Percentiles rank a stretch among this genome's conserved stretches.
These are phyloP conservation scores for Drosophila yooni DNA, from an alignment of 2,888 invertebrate species.

Conservation along the genomic window DNA sequence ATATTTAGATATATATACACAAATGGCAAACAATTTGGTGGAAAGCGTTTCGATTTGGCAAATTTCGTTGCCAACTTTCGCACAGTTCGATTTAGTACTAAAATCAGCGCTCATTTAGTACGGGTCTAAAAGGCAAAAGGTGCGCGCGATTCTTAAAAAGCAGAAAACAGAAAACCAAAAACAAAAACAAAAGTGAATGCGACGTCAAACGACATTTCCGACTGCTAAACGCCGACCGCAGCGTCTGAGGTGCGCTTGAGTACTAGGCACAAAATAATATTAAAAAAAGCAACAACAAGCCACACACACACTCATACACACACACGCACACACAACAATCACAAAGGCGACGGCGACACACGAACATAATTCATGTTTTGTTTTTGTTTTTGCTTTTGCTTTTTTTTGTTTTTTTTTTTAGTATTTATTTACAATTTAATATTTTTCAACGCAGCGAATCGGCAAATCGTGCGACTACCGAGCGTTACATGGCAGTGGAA, in stretches of 20 bases:
- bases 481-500: constrained; percentile 24
- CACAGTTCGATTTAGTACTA: constrained; percentile 51
- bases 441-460: constrained; percentile 60
- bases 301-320: constrained; percentile 16
- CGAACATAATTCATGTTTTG: constrained; percentile 64
- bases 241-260: constrained; percentile 69
- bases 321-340: constrained; percentile 6
- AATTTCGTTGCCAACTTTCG: constrained; percentile 49
- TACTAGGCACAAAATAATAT: constrained; percentile 51
- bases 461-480: constrained; percentile 43
- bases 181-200: constrained; percentile 33
- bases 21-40: constrained; percentile 19
- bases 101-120: constrained; percentile 49
- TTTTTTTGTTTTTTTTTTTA: constrained; percentile 26
- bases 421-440: constrained; percentile 71
- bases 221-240: constrained; percentile 58
- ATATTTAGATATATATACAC: constrained; percentile 5
- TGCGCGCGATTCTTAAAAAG: constrained; percentile 22
- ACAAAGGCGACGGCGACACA: constrained; percentile 46
- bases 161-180: not conserved
- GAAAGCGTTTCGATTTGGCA: constrained; percentile 25
- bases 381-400: constrained; percentile 38
- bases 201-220: constrained; percentile 51
- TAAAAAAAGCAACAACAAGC: constrained; percentile 21
- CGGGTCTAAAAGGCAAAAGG: constrained; percentile 42